Percentiles rank a stretch among this genome's conserved stretches.
Conservation (phyloP, 2,888 invertebrate genomes). For the Idaea straminata region DNA sequence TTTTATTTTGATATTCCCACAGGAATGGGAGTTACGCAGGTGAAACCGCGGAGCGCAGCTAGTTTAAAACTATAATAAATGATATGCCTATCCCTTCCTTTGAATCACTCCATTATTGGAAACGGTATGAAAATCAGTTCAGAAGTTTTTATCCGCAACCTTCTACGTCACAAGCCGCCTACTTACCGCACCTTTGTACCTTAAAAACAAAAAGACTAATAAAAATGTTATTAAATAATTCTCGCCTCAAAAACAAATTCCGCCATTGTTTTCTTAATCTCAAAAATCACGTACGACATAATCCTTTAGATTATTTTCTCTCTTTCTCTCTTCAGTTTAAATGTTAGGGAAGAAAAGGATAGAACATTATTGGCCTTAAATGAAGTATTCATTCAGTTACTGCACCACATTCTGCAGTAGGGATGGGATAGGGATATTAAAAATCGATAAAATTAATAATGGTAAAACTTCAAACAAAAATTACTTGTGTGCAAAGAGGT, state of each 20-base stretch:
- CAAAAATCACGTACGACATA: conserved; percentile 59
- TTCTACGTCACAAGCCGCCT: no score
- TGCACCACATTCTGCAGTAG: conserved; percentile 72
- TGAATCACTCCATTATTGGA: no score
- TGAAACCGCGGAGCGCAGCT: no score
- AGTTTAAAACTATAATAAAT: no score
- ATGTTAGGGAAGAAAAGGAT: conserved; percentile 15
- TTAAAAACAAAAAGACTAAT: background rate
- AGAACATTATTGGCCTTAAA: conserved; percentile 15
- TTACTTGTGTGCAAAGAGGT: background rate
- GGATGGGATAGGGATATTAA: conserved; percentile 35
- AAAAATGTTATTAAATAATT: background rate
- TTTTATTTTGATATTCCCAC: no score
- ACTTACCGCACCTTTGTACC: background rate
- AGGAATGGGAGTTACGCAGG: no score
- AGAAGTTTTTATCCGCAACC: no score
- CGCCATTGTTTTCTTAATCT: conserved; percentile 36
- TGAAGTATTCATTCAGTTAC: conserved; percentile 73
- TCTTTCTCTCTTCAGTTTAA: conserved; percentile 33
- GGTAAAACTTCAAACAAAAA: conserved; percentile 25
- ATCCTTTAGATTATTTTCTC: conserved; percentile 48
- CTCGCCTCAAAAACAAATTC: background rate
- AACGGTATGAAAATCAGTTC: no score
- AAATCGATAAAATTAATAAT: background rate
- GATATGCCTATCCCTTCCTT: no score